Evolutionary conservation across 2,888 invertebrate species (phyloP).

Genomic region (Hymenopus coronatus): DNA sequence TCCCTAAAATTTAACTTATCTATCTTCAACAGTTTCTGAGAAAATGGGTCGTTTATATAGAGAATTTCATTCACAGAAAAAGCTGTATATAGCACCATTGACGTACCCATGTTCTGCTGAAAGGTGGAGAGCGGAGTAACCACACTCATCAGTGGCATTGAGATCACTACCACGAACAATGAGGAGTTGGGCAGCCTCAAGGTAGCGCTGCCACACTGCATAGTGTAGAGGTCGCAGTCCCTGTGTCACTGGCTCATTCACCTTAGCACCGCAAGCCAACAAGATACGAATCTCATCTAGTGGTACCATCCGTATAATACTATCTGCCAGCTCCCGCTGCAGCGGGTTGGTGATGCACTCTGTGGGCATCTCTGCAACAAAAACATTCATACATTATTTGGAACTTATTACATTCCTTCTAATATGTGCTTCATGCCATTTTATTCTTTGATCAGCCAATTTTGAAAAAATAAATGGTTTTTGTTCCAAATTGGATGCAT

Average conservation of each 20-base stretch:
- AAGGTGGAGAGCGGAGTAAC: slow-evolving; percentile 86
- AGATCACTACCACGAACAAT: slow-evolving; percentile 79
- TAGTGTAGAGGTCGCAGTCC: slow-evolving; percentile 88
- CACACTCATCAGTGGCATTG: slow-evolving; percentile 82
- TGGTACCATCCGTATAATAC: slow-evolving; percentile 83
- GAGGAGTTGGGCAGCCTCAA: slow-evolving; percentile 75
- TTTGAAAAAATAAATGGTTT: too few species aligned
- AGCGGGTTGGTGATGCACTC: slow-evolving; percentile 70
- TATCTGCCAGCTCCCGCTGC: slow-evolving; percentile 84
- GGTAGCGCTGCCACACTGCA: slow-evolving; percentile 83
- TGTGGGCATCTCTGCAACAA: slow-evolving; percentile 59
- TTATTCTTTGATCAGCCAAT: too few species aligned
- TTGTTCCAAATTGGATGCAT: too few species aligned
- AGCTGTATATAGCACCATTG: too few species aligned
- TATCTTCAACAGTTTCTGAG: too few species aligned
- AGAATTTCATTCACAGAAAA: too few species aligned
- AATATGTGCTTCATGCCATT: too few species aligned
- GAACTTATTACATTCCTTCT: too few species aligned
- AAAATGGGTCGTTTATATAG: too few species aligned
- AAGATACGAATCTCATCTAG: slow-evolving; percentile 83
- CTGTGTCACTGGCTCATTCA: slow-evolving; percentile 77
- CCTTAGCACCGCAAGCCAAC: slow-evolving; percentile 81
- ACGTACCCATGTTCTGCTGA: slow-evolving; percentile 87
- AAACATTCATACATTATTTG: neutral
- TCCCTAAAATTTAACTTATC: too few species aligned